Conservation (phyloP, 1,140 invertebrate species). For the Euura lappo region DNA sequence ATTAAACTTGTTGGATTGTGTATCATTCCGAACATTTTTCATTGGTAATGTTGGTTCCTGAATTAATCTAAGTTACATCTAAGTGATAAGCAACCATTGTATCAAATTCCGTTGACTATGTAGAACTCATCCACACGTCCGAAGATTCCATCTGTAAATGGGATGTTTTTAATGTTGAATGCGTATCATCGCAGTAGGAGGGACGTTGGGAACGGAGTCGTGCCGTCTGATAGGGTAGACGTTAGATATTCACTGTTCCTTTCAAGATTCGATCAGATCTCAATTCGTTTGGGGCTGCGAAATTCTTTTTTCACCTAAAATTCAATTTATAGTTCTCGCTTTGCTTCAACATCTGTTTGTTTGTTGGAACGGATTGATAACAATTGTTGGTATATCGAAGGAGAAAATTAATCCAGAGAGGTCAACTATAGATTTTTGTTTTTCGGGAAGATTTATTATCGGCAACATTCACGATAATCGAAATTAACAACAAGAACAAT, state of each 20-base stretch:
- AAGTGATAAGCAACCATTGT: neutral
- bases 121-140: neutral
- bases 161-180: neutral
- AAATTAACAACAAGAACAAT: too few relatives aligned
- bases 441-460: neutral
- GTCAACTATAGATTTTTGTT: neutral
- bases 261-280: neutral
- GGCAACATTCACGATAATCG: neutral
- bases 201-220: neutral
- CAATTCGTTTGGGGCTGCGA: neutral
- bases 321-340: neutral
- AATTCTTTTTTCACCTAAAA: neutral
- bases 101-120: neutral
- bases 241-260: neutral
- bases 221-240: neutral
- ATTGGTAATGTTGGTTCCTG: neutral
- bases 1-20: neutral
- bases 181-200: neutral
- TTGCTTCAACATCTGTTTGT: neutral
- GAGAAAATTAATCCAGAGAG: neutral
- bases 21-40: neutral
- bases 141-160: neutral
- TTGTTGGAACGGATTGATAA: neutral
- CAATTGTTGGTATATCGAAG: neutral
- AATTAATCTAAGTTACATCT: neutral